Evolutionary conservation across 2,113 vertebrate species (phyloP).

Genomic region (Aspidoscelis tigris): DNA sequence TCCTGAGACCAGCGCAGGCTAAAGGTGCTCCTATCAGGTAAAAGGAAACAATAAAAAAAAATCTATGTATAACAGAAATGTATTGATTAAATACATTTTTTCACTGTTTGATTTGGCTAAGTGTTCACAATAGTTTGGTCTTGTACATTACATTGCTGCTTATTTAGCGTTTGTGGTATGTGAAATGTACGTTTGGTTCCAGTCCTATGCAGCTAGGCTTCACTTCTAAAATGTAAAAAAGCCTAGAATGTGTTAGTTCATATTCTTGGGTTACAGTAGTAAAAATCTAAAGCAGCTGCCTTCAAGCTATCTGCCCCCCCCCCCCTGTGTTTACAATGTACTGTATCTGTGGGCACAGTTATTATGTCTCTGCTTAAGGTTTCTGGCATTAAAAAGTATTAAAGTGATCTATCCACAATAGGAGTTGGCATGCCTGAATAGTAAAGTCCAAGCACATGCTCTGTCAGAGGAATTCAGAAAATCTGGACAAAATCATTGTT

Average conservation of each 20-base stretch:
- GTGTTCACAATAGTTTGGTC: background rate
- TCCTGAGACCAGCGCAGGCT: conserved; percentile 95
- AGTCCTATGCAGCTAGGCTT: background rate
- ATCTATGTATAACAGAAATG: background rate
- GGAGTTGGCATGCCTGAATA: background rate
- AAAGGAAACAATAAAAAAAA: conserved; percentile 14
- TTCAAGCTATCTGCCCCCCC: background rate
- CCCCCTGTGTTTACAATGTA: too few relatives aligned
- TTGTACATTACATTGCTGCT: conserved; percentile 47
- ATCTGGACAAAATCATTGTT: background rate
- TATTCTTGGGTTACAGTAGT: background rate
- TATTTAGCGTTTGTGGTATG: conserved; percentile 58
- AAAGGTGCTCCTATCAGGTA: conserved; percentile 99
- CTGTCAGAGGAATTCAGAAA: background rate
- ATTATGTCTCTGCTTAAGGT: background rate
- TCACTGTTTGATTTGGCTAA: conserved; percentile 49
- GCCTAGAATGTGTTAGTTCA: background rate
- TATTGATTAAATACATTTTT: background rate
- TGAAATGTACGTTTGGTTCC: conserved; percentile 34
- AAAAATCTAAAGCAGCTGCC: too few relatives aligned
- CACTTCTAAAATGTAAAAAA: background rate
- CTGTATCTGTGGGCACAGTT: background rate
- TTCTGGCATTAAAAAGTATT: background rate
- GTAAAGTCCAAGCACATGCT: too few relatives aligned
- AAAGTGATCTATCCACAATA: background rate